Percentiles rank a stretch among this genome's conserved stretches.
Conservation (phyloP, 2,113 vertebrate genomes). For the Cyanoramphus novaezelandiae region DNA sequence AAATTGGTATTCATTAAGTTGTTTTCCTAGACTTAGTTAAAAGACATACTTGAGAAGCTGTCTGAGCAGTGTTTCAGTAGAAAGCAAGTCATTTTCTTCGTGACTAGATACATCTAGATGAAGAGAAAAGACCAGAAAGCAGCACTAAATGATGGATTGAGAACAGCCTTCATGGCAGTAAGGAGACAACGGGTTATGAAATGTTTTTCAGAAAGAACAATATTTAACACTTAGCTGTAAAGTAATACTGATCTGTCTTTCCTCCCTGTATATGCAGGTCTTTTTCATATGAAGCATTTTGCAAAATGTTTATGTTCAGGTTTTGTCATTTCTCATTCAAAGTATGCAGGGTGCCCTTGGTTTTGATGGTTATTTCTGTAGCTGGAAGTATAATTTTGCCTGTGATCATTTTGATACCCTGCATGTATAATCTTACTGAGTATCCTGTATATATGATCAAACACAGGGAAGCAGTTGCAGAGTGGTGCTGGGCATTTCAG, state of each 20-base stretch:
- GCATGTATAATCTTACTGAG: neutral
- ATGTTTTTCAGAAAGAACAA: neutral
- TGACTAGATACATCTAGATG: neutral
- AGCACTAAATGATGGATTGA: conserved; percentile 15
- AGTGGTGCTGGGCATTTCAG: neutral
- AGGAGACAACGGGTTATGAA: neutral
- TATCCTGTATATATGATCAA: neutral
- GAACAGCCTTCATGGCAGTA: neutral
- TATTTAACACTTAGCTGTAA: neutral
- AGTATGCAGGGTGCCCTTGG: neutral
- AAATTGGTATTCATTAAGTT: conserved; percentile 52
- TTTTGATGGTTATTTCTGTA: neutral
- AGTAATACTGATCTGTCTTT: neutral
- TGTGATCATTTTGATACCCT: neutral
- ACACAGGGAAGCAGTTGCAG: neutral
- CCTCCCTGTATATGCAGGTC: neutral
- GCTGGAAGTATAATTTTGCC: neutral
- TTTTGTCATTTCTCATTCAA: neutral
- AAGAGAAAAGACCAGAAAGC: neutral
- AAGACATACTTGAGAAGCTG: conserved; percentile 13
- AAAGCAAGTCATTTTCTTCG: neutral
- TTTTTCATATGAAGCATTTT: neutral
- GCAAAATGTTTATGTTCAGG: neutral
- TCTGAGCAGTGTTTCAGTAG: conserved; percentile 11
- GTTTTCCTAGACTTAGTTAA: conserved; percentile 47